phyloP scores from a whole-genome alignment of 2,113 vertebrate species.

The Mirounga angustirostris region DNA sequence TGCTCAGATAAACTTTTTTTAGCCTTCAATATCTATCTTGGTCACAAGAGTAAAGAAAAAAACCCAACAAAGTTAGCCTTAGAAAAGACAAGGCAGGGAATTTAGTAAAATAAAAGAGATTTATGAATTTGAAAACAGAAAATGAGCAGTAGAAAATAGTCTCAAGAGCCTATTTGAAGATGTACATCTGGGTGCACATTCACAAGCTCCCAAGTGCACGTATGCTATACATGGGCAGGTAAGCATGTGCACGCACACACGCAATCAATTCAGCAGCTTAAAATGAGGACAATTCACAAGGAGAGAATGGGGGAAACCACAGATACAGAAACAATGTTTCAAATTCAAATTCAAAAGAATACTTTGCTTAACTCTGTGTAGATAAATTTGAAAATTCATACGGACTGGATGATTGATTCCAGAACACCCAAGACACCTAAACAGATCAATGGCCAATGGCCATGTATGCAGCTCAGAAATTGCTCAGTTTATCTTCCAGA shows the following conservation, averaged over 20 bases:
- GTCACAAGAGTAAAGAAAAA: not conserved
- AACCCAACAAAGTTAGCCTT: not conserved
- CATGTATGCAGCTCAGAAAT: not conserved
- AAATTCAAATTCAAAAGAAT: not conserved
- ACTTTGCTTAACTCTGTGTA: not conserved
- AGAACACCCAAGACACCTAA: not conserved
- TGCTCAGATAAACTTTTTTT: not conserved
- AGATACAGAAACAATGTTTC: not conserved
- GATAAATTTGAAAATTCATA: not conserved
- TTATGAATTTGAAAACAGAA: not conserved
- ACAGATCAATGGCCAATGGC: not conserved
- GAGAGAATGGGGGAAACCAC: not conserved
- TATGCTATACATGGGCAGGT: too few relatives aligned
- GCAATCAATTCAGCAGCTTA: not conserved
- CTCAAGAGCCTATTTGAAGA: not conserved
- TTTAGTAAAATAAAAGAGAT: not conserved
- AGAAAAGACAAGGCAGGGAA: not conserved
- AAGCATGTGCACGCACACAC: fast-evolving
- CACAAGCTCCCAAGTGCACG: too few relatives aligned
- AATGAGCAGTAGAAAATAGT: not conserved
- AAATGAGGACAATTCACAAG: not conserved
- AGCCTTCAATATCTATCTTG: not conserved
- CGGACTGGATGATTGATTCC: not conserved
- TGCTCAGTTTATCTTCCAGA: not conserved
- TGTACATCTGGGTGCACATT: not conserved